These are phyloP conservation scores for Choloepus didactylus DNA, from an alignment of 2,797 vertebrate genomes.

Conservation along the genomic window DNA sequence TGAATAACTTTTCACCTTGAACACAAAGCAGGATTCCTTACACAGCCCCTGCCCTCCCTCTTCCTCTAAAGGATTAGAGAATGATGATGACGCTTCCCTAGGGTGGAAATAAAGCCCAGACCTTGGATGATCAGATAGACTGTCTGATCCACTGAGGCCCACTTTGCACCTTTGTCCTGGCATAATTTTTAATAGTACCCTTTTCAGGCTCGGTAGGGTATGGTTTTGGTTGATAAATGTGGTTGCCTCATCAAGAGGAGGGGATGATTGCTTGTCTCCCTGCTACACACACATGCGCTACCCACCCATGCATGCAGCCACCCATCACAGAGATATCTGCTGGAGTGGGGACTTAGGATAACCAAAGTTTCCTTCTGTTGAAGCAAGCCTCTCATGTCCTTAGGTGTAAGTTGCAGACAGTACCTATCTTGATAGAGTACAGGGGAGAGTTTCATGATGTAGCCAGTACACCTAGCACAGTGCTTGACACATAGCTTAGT, in stretches of 20 bases:
- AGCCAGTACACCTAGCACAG: background rate
- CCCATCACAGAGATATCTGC: background rate
- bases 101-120: background rate
- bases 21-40: background rate
- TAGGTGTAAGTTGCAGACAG: background rate
- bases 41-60: rapidly evolving
- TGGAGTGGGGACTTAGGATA: background rate
- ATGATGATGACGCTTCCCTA: background rate
- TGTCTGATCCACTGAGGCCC: background rate
- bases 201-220: background rate
- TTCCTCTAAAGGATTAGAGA: background rate
- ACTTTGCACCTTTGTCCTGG: background rate
- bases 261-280: background rate
- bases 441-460: background rate
- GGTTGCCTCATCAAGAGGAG: background rate
- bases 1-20: background rate
- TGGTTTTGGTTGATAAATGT: background rate
- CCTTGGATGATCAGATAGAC: background rate
- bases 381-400: background rate
- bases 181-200: background rate
- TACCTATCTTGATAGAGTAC: background rate
- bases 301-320: too few relatives aligned
- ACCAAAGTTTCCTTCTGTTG: background rate
- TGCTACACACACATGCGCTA: background rate
- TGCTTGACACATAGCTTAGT: background rate